Conservation (phyloP, 2,888 invertebrate genomes). For the Melieria crassipennis region DNA sequence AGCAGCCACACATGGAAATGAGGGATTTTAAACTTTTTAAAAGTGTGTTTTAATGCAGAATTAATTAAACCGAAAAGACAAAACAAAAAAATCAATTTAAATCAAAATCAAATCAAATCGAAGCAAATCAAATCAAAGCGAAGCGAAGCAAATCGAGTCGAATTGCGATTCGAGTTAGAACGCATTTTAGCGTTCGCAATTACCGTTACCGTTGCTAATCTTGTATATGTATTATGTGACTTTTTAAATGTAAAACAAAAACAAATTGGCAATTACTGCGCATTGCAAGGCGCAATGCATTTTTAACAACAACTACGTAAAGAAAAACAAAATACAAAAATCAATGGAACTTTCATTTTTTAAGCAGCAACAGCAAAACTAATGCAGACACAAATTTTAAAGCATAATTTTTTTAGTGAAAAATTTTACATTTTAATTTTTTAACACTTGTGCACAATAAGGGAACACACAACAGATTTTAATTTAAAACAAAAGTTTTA, state of each 20-base stretch:
- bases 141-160: not conserved
- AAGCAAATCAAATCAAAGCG: not conserved
- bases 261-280: conserved; percentile 46
- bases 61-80: not conserved
- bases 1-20: no score
- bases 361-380: conserved; percentile 3
- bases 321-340: conserved; percentile 21
- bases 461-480: conserved; percentile 17
- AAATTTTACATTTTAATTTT: conserved; percentile 33
- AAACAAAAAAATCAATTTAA: not conserved
- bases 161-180: not conserved
- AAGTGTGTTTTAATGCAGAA: conserved; percentile 11
- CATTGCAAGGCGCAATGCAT: conserved; percentile 45
- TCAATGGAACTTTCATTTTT: conserved; percentile 25
- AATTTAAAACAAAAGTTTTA: conserved; percentile 14
- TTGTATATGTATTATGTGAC: not conserved
- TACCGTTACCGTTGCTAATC: conserved; percentile 1
- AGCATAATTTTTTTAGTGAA: conserved; percentile 29
- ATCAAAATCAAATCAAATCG: not conserved
- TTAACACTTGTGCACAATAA: conserved; percentile 18
- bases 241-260: conserved; percentile 29
- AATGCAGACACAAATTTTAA: conserved; percentile 13
- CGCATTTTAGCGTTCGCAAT: conserved; percentile 11
- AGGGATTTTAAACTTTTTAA: no score
- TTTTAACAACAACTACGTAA: conserved; percentile 47